Base-by-base conservation (phyloP, 2,113 vertebrate species). In the Nothoprocta perdicaria region DNA sequence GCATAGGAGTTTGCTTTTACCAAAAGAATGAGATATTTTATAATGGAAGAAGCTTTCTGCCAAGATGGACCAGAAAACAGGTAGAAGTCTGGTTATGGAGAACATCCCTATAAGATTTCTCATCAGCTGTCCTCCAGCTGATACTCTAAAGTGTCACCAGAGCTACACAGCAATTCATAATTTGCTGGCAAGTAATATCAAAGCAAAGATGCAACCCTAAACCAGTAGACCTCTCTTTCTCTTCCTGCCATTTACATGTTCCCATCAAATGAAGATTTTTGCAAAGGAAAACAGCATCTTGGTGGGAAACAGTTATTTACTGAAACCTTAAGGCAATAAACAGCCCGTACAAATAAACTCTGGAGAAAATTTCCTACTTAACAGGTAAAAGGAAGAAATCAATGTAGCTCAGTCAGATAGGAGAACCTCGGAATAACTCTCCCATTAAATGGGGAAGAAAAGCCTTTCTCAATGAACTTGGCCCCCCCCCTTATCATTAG, bases 281-380 rank as follows among this genome's bases (percentile, higher is more conserved):
- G 40, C 23, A 41, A 41, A 82, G 9, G 11, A 71, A 84, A 83
- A 10, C 40, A 66, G 14, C 40, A 53, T 74, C 26, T 71, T 43
- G 35, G 46, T 68, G 60, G 45, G 74, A 72, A 35, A 53, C 29
- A 83, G 23, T 53, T 91, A 15, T 81, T 88, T 72, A 52, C n/a
- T 65, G 58, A 91, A 88, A 92, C 31, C n/a, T 83, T 46, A 61
- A 43, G 52, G 66, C 60, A 92, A 50, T 24, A 78, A 82, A 84
- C 41, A 80, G 40, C 26, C 35, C 55, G 67, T 27, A 66, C 29
- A 63, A 86, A 72, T 41, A 76, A 92, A 69, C 27, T 80, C 60
- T n/a, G 55, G 48, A 35, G 23, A 90, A 26, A 68, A 80, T 78
- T 89, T 93, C 69, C 62, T 89, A 14, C 58, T 86, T 81, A 68